Percentiles rank a stretch among this genome's conserved stretches.
These are phyloP conservation scores for Andrena cerasifolii DNA, from an alignment of 1,140 invertebrate genomes.

Conservation along the genomic window DNA sequence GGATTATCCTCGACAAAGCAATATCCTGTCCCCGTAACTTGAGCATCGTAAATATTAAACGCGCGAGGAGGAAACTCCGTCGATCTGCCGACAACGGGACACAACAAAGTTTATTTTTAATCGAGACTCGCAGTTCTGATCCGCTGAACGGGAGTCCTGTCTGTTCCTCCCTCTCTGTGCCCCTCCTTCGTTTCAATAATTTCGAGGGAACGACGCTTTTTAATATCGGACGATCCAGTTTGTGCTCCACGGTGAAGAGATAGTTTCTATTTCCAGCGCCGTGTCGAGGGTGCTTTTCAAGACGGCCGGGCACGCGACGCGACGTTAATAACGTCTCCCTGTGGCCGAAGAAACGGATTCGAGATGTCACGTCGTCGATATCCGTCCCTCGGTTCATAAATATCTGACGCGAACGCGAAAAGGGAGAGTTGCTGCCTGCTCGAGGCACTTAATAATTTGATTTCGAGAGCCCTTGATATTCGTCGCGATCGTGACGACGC, in stretches of 20 bases:
- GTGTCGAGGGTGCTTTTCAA: not conserved
- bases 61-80: not conserved
- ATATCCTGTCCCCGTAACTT: slow-evolving; percentile 13
- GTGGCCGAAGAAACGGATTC: slow-evolving; percentile 13
- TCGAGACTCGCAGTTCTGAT: not conserved
- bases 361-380: slow-evolving; percentile 29
- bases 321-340: slow-evolving; percentile 40
- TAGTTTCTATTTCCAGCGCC: slow-evolving; percentile 3
- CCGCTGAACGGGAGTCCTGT: not conserved
- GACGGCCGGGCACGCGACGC: slow-evolving; percentile 1
- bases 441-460: not conserved
- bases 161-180: not conserved
- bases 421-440: not conserved
- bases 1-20: not conserved
- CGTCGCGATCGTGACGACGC: no score
- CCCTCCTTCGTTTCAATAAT: slow-evolving; percentile 13
- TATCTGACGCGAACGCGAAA: not conserved
- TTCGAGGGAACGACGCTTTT: slow-evolving; percentile 18
- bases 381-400: slow-evolving; percentile 34
- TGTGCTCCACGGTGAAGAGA: slow-evolving; percentile 8
- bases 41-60: slow-evolving; percentile 28
- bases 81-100: not conserved
- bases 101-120: slow-evolving; percentile 17
- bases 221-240: slow-evolving; percentile 11
- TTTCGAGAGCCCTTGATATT: not conserved